phyloP scores from a whole-genome alignment of 2,113 vertebrate genomes.

The Dicentrarchus labrax region DNA sequence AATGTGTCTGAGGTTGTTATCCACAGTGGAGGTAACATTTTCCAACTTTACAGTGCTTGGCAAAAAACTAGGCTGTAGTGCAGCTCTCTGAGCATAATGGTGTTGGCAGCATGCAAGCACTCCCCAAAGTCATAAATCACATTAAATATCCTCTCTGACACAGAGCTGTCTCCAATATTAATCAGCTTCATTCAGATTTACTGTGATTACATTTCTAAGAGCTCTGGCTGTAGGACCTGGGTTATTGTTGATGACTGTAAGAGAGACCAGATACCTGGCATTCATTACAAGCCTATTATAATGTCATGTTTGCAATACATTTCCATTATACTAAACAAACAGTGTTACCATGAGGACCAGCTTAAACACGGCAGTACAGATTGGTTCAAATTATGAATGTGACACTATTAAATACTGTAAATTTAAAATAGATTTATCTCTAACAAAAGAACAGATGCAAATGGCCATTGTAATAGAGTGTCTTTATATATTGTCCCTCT shows the following conservation, averaged over 20 bases:
- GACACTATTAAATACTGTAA: not conserved
- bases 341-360: constrained; percentile 66
- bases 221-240: constrained; percentile 44
- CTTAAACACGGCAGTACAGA: constrained; percentile 25
- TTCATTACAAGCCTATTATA: constrained; percentile 71
- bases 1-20: constrained; percentile 6
- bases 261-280: constrained; percentile 65
- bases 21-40: constrained; percentile 14
- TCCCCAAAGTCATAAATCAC: constrained; percentile 53
- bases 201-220: constrained; percentile 70
- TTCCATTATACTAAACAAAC: constrained; percentile 73
- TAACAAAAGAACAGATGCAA: not conserved
- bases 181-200: constrained; percentile 68
- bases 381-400: constrained; percentile 21
- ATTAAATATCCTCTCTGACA: constrained; percentile 54
- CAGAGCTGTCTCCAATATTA: constrained; percentile 48
- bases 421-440: not conserved
- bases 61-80: constrained; percentile 4
- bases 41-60: constrained; percentile 23
- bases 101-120: not conserved
- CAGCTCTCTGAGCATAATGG: constrained; percentile 3
- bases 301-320: constrained; percentile 56
- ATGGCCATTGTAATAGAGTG: not conserved
- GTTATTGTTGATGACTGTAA: constrained; percentile 57
- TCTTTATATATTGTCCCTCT: not conserved